Evolutionary conservation across 2,888 invertebrate species (phyloP), one percentile per base, ranked within the genome.

Genomic region (Drosophila conformis): DNA sequence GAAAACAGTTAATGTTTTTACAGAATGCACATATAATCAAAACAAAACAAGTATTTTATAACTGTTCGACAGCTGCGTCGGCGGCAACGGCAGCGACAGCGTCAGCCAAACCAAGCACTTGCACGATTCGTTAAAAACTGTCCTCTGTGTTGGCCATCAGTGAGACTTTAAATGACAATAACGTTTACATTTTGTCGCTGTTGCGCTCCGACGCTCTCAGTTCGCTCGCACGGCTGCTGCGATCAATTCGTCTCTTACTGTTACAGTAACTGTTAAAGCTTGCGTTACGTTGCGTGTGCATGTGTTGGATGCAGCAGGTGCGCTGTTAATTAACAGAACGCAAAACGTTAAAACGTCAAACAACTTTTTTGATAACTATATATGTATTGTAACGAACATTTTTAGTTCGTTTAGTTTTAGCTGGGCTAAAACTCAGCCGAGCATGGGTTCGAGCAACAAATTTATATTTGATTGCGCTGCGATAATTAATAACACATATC

Each of bases 71-170:
- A 46, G 25, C 46, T 46, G 46, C 46, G 15, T 15, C 46, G 25
- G 46, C 7, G 18, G 38, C 13, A 49, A 62, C 62, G 51, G 40
- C 51, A 51, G 27, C 48, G 40, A 21, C 51, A 51, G 58, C 66
- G 67, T 52, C 64, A 35, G 36, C 21, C 76, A 76, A 70, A 60
- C 87, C 75, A 73, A 78, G 29, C 86, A 70, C 83, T 58, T 69
- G 69, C 80, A 78, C 83, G 86, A 76, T 80, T 73, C 83, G 81
- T 86, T 80, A 36, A 78, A 86, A 83, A 84, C 85, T 84, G 88
- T 71, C 80, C 60, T 67, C 83, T 61, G 80, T 87, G 71, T 85
- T 74, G 83, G 86, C 80, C 85, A 83, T 85, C 78, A 80, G 73
- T 59, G 60, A 54, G 58, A 73, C 73, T 78, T 78, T 80, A 64